Conservation (phyloP, 1,140 invertebrate species). For the Drosophila tristis region DNA sequence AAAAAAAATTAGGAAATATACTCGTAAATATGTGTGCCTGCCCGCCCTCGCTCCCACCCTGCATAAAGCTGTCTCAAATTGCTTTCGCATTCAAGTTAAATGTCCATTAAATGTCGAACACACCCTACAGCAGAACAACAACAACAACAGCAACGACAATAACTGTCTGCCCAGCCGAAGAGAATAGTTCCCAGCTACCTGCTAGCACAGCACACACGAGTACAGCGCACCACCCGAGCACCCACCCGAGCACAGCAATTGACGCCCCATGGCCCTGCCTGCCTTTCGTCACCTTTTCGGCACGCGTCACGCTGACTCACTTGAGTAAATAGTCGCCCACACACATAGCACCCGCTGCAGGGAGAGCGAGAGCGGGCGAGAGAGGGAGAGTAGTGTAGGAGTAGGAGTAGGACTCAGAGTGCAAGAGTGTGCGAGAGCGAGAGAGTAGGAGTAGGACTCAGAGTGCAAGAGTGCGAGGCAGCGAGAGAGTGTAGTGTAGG, state of each 20-base stretch:
- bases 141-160: constrained; percentile 15
- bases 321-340: constrained; percentile 46
- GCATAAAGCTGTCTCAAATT: constrained; percentile 29
- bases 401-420: constrained; percentile 75
- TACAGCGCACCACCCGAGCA: not conserved
- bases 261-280: constrained; percentile 8
- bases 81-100: constrained; percentile 24
- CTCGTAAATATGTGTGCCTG: no score
- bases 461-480: no score
- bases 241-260: not conserved
- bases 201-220: constrained; percentile 20
- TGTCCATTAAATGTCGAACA: constrained; percentile 19
- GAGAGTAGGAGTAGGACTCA: no score
- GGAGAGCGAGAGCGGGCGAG: no score
- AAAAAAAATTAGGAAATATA: no score
- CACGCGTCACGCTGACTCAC: constrained; percentile 71
- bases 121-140: constrained; percentile 6
- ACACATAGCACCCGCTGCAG: not conserved
- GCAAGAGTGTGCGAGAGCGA: no score
- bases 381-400: no score
- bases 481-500: no score
- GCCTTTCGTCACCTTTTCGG: constrained; percentile 45
- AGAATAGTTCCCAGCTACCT: constrained; percentile 25
- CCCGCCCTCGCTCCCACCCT: not conserved
- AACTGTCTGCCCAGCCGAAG: constrained; percentile 31